Conservation (phyloP, 2,888 invertebrate genomes). For the Rhagonycha fulva region DNA sequence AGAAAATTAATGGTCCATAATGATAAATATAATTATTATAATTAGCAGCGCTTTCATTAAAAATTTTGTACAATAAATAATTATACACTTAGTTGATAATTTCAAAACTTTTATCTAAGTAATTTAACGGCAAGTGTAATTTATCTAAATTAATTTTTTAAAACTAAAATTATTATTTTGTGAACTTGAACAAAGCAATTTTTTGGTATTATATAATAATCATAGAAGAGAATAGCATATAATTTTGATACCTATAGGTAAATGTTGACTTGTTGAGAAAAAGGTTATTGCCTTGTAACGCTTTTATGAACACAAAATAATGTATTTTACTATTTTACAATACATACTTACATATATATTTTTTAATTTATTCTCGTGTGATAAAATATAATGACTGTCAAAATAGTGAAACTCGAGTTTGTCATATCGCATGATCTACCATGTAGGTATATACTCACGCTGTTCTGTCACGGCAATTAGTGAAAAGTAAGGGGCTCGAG, state of each 20-base stretch:
- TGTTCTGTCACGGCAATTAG: constrained; percentile 49
- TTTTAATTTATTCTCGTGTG: constrained; percentile 29
- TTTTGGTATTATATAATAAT: neutral
- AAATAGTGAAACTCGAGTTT: constrained; percentile 29
- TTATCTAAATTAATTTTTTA: neutral
- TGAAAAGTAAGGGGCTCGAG: constrained; percentile 41
- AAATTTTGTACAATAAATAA: neutral
- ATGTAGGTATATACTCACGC: constrained; percentile 23
- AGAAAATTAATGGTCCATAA: neutral
- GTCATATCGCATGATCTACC: constrained; percentile 30
- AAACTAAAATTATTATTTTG: neutral
- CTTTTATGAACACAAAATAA: constrained; percentile 15
- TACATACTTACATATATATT: constrained; percentile 15
- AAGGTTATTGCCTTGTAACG: constrained; percentile 25
- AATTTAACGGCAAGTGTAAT: neutral
- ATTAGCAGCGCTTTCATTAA: neutral
- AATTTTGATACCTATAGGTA: neutral
- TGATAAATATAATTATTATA: neutral
- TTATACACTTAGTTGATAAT: neutral
- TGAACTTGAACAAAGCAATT: neutral
- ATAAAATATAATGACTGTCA: constrained; percentile 30
- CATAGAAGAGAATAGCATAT: neutral
- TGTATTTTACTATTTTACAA: constrained; percentile 9
- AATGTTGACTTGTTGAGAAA: neutral
- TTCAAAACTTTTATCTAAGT: neutral